phyloP scores from a whole-genome alignment of 2,797 vertebrate species.

The Semaprochilodus insignis region DNA sequence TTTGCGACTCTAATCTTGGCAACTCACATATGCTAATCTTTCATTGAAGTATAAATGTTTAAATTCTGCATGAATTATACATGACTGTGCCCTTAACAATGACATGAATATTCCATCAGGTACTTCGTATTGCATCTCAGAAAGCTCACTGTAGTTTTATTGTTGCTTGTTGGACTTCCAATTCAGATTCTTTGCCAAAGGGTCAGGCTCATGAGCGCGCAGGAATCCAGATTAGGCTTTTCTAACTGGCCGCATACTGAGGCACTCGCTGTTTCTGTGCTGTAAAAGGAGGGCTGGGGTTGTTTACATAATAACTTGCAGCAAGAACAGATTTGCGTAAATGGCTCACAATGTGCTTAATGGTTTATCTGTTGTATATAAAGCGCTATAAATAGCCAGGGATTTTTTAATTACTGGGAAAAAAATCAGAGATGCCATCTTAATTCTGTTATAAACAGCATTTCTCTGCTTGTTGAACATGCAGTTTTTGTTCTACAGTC shows the following conservation, averaged over 20 bases:
- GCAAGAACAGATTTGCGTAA: conserved; percentile 36
- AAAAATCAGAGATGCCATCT: conserved; percentile 30
- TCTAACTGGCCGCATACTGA: conserved; percentile 7
- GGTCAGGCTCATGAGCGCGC: conserved; percentile 19
- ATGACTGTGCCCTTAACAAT: background rate
- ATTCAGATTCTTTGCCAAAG: conserved; percentile 26
- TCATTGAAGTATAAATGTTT: background rate
- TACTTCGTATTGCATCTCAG: background rate
- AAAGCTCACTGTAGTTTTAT: background rate
- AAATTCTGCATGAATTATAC: background rate
- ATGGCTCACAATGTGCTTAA: conserved; percentile 39
- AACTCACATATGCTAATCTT: background rate
- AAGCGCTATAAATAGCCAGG: conserved; percentile 28
- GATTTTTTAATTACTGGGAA: conserved; percentile 36
- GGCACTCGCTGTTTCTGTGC: conserved; percentile 16
- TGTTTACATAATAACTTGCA: conserved; percentile 41
- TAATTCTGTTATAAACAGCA: conserved; percentile 33
- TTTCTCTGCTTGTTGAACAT: conserved; percentile 6
- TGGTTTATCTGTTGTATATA: conserved; percentile 38
- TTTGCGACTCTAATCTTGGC: background rate
- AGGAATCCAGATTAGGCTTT: conserved; percentile 8
- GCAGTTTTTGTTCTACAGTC: conserved; percentile 27
- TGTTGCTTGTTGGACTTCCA: conserved; percentile 27
- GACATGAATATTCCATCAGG: conserved; percentile 2
- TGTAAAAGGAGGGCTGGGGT: conserved; percentile 4